phyloP scores from a whole-genome alignment of 2,888 invertebrate species.

The Thyatira batis region DNA sequence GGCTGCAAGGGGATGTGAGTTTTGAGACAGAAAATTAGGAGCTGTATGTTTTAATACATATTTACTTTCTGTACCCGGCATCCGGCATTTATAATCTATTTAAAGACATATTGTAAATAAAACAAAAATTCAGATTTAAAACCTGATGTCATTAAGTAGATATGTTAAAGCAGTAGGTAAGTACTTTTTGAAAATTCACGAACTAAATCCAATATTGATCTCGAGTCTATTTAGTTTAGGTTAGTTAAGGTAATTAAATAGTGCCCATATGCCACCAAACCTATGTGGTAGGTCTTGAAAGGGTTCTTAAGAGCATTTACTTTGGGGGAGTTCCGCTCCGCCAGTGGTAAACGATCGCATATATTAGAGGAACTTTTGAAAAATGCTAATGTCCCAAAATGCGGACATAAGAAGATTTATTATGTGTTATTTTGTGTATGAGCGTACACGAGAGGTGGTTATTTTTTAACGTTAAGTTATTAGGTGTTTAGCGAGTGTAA shows the following conservation, averaged over 20 bases:
- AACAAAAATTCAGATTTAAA: too few relatives aligned
- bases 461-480: constrained; percentile 7
- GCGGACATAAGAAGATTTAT: constrained; percentile 29
- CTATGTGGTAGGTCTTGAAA: not conserved
- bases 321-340: not conserved
- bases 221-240: too few relatives aligned
- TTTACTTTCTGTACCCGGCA: too few relatives aligned
- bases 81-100: too few relatives aligned
- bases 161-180: too few relatives aligned
- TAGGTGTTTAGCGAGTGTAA: constrained; percentile 5
- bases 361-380: constrained; percentile 35
- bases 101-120: too few relatives aligned
- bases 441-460: not conserved
- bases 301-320: not conserved
- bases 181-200: too few relatives aligned
- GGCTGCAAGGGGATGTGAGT: too few relatives aligned
- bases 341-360: constrained; percentile 24
- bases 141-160: too few relatives aligned
- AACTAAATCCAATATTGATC: too few relatives aligned
- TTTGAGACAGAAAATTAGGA: not conserved
- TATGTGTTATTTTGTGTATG: constrained; percentile 20
- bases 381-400: constrained; percentile 36
- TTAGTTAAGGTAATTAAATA: too few relatives aligned
- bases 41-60: not conserved
- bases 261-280: too few relatives aligned